These are phyloP conservation scores for Prunella himalayana DNA, from an alignment of 2,113 vertebrate species.

Conservation along the genomic window DNA sequence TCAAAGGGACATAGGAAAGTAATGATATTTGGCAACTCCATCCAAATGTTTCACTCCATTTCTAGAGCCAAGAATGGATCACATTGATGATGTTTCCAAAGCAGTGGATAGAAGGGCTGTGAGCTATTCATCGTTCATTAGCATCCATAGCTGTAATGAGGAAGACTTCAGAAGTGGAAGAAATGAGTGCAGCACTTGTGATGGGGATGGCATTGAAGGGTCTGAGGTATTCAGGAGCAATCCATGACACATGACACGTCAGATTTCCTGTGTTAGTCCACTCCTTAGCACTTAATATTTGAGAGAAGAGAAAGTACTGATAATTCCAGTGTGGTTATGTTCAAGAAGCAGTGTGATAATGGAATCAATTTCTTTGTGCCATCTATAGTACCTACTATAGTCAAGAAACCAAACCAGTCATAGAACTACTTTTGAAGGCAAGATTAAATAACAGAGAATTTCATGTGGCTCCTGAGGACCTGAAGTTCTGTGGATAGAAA, in stretches of 20 bases:
- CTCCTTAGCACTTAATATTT: neutral
- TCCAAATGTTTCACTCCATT: neutral
- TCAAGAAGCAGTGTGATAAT: neutral
- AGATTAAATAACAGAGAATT: neutral
- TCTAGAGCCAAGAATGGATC: neutral
- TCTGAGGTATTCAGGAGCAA: neutral
- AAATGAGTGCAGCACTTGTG: neutral
- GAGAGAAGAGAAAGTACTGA: neutral
- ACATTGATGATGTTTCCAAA: neutral
- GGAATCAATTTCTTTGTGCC: neutral
- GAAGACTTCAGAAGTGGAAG: neutral
- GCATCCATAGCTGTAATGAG: neutral
- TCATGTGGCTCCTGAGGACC: neutral
- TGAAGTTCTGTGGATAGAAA: neutral
- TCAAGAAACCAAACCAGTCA: neutral
- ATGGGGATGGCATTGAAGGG: neutral
- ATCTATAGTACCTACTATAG: neutral
- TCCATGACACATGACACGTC: neutral
- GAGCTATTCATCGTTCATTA: neutral
- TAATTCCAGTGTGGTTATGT: neutral
- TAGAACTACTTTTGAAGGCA: neutral
- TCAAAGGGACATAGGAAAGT: neutral
- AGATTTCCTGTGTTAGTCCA: neutral
- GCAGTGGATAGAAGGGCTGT: neutral
- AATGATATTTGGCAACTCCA: neutral